phyloP scores from a whole-genome alignment of 1,140 invertebrate species.

The Myzus persicae region DNA sequence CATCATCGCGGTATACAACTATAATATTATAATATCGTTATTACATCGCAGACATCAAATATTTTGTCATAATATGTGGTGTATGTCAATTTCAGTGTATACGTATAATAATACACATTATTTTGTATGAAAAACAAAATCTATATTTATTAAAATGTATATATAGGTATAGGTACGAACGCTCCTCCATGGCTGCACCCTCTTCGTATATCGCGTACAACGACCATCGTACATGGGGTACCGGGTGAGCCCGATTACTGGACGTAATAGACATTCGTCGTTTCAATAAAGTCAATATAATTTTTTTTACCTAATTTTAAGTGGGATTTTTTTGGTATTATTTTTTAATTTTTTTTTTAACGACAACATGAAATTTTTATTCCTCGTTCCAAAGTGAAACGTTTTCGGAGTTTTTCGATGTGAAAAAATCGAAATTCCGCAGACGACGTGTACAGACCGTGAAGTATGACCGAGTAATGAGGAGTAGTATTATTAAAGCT shows the following conservation, averaged over 20 bases:
- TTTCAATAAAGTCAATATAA: neutral
- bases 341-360: no score
- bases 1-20: neutral
- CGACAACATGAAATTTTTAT: no score
- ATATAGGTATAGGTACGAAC: no score
- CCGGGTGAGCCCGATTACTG: neutral
- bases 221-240: neutral
- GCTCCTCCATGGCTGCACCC: neutral
- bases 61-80: neutral
- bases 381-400: no score
- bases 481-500: no score
- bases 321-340: no score
- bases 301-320: no score
- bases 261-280: neutral
- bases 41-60: neutral
- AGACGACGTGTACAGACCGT: no score
- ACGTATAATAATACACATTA: neutral
- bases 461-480: no score
- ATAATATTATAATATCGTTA: neutral
- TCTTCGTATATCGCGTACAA: neutral
- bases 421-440: no score
- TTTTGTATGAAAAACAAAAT: neutral
- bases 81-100: neutral
- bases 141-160: neutral
- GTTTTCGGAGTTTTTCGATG: no score